These are phyloP conservation scores for Montifringilla adamsi DNA, from an alignment of 2,113 vertebrate genomes.

Conservation along the genomic window DNA sequence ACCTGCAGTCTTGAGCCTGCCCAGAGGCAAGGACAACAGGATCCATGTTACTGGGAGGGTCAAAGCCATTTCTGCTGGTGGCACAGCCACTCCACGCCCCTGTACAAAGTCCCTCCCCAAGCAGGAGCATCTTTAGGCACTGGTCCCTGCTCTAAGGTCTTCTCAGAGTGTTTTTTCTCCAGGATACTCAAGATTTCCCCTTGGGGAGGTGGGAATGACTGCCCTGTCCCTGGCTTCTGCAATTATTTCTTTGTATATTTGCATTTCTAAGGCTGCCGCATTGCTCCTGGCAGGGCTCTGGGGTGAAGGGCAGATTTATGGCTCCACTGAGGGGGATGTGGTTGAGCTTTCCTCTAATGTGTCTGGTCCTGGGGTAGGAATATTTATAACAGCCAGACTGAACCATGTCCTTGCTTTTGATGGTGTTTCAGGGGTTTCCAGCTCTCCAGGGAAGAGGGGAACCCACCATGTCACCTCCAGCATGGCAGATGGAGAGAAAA, in stretches of 20 bases:
- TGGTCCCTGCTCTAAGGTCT: not conserved
- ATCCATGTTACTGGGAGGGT: accelerated
- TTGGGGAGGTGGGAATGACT: not conserved
- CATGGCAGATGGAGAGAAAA: not conserved
- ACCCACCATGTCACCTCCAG: accelerated
- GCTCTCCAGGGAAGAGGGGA: not conserved
- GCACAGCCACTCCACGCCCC: not conserved
- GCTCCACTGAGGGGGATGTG: not conserved
- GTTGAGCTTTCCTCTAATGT: accelerated
- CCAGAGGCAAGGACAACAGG: not conserved
- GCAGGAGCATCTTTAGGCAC: not conserved
- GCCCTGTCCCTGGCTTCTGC: not conserved
- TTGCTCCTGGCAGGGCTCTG: accelerated
- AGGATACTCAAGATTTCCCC: not conserved
- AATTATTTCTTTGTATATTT: not conserved
- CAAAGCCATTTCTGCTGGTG: not conserved
- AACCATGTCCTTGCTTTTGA: not conserved
- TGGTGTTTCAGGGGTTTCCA: not conserved
- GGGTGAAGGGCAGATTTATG: not conserved
- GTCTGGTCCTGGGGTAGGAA: not conserved
- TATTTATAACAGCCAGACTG: not conserved
- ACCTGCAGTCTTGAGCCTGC: not conserved
- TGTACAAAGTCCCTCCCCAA: not conserved
- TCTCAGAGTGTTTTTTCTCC: not conserved
- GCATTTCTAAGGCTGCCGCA: not conserved